A percentile compares a stretch with the other conserved stretches of the same genome.
phyloP scores from a whole-genome alignment of 2,888 invertebrate genomes.

The Ectemnius cavifrons region DNA sequence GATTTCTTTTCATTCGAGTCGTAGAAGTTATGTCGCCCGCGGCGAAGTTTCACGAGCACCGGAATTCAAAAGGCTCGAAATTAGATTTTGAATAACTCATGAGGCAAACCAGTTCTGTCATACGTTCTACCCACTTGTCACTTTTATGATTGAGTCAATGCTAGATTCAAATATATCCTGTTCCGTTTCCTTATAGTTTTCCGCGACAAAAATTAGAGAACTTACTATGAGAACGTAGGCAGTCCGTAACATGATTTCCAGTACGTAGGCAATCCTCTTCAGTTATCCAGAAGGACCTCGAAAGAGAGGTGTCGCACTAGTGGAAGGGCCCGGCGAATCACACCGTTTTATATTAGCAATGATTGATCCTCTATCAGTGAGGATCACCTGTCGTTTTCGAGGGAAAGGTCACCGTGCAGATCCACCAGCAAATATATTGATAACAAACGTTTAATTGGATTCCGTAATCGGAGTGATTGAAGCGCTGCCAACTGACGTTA shows the following conservation, averaged over 20 bases:
- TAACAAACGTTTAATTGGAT: conserved; percentile 59
- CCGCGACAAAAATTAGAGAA: neutral
- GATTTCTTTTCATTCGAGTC: no score
- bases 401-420: conserved; percentile 40
- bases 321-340: neutral
- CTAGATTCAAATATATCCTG: no score
- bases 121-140: no score
- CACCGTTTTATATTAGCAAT: conserved; percentile 34
- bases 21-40: no score
- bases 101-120: no score
- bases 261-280: neutral
- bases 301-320: neutral
- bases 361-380: conserved; percentile 12
- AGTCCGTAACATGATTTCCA: neutral
- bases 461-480: conserved; percentile 59
- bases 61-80: no score
- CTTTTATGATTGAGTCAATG: no score
- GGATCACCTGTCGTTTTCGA: conserved; percentile 36
- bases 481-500: conserved; percentile 13
- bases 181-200: no score
- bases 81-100: no score
- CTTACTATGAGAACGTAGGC: neutral
- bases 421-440: conserved; percentile 58
- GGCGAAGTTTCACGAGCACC: no score
- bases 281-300: neutral